Base-by-base conservation (phyloP, 2,797 vertebrate species). In the Protonibea diacanthus region DNA sequence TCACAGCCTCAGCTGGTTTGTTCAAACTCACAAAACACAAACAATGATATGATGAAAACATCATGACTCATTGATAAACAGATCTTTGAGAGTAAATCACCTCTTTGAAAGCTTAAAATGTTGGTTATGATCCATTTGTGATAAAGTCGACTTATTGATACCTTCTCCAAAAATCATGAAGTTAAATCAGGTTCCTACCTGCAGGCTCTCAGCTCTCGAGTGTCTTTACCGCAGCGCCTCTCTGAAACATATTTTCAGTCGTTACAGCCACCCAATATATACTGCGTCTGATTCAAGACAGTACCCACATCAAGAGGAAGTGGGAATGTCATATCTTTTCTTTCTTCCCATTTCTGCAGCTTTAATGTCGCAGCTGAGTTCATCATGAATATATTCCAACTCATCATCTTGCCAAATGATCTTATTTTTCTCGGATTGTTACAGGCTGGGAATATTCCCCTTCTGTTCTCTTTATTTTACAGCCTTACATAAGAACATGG, bases 231-330 rank as follows among this genome's bases (percentile, higher is more conserved):
- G 33, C 33, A 29, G 23, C 23, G 7, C 20, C 40, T 75, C 25
- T 71, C 42, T 58, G 2, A 51, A 57, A 63, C 11, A 2, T 25
- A 44, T 63, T 63, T 47, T 40, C 25, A 23, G 3, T 45, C 4
- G 1, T 12, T 23, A 6, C 29, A 61, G 9, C 20, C 12, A 2
- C 10, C 4, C 3, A 62, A 49, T 11, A n/a, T 33, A 5, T 4
- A 6, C 44, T 27, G 38, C 17, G 0, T 38, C 42, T 12, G 17
- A 25, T n/a, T 33, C 40, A 23, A 15, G 17, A 47, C 29, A 4
- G 29, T 13, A 71, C 40, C 27, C 59, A 17, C 12, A 12, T 20
- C 0, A 76, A 80, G 82, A 86, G 92, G 92, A 94, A 94, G 89
- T 91, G 85, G 38, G 48, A 84, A 42, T 13, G 10, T 8, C 2